Evolutionary conservation across 2,888 invertebrate genomes (phyloP).

Genomic region (Agapostemon virescens): DNA sequence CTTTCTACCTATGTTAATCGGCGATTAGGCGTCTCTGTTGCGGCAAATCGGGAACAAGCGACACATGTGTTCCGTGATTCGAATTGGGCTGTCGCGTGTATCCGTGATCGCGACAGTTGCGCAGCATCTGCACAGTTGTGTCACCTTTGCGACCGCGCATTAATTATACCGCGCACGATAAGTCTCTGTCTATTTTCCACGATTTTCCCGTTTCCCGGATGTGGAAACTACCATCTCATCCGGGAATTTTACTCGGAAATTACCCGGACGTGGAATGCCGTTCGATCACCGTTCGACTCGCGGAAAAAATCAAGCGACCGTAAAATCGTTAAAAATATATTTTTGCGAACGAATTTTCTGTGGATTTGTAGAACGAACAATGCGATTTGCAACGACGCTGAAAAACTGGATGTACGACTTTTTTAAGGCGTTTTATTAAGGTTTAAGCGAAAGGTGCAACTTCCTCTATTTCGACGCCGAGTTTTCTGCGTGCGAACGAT

Average conservation of each 20-base stretch:
- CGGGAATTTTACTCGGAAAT: too few species aligned
- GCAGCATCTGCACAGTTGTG: not conserved
- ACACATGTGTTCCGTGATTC: not conserved
- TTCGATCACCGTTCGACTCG: not conserved
- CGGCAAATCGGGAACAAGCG: conserved; percentile 2
- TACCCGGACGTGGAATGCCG: too few species aligned
- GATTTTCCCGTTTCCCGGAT: conserved; percentile 43
- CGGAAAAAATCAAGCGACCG: not conserved
- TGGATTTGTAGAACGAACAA: not conserved
- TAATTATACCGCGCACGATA: not conserved
- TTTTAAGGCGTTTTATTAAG: too few species aligned
- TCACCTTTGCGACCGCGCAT: conserved; percentile 28
- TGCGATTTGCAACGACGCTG: too few species aligned
- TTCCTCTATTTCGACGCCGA: too few species aligned
- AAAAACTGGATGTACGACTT: too few species aligned
- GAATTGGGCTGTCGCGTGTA: not conserved
- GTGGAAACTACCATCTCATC: too few species aligned
- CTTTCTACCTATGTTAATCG: conserved; percentile 1
- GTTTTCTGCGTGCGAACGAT: too few species aligned
- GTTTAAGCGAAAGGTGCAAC: too few species aligned
- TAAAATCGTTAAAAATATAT: not conserved
- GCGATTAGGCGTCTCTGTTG: not conserved
- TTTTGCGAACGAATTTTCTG: not conserved
- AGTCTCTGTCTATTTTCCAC: conserved; percentile 50
- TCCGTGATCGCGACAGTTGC: not conserved